Percentiles rank a stretch among this genome's conserved stretches.
phyloP scores from a whole-genome alignment of 2,888 invertebrate species.

The Nephrotoma appendiculata region DNA sequence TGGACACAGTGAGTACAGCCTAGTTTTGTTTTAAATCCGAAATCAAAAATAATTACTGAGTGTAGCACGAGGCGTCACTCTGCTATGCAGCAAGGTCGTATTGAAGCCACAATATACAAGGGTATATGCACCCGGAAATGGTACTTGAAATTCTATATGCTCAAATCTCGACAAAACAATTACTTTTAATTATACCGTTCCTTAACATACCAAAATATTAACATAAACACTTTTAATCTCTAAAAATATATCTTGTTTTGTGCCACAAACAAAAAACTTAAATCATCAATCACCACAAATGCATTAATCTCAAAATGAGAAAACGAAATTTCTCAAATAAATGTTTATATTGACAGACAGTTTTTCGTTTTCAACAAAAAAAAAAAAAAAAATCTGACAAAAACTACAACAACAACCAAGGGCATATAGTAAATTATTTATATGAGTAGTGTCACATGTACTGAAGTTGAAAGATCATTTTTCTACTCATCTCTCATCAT shows the following conservation, averaged over 20 bases:
- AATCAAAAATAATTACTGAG: too few species aligned
- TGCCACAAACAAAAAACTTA: not conserved
- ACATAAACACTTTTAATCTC: not conserved
- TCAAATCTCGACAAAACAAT: not conserved
- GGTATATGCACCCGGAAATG: too few species aligned
- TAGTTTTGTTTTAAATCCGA: too few species aligned
- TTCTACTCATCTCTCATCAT: slow-evolving; percentile 2
- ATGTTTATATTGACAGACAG: not conserved
- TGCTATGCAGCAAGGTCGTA: too few species aligned
- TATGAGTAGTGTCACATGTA: slow-evolving; percentile 1
- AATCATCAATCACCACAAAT: not conserved
- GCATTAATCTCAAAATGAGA: not conserved
- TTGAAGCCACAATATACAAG: too few species aligned
- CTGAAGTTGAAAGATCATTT: slow-evolving; percentile 1
- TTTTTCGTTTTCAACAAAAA: not conserved
- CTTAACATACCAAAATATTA: not conserved
- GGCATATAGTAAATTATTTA: not conserved
- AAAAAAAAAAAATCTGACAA: not conserved
- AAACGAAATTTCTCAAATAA: not conserved
- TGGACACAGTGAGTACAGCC: too few species aligned
- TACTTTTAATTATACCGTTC: not conserved
- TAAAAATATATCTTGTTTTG: not conserved
- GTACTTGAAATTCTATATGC: too few species aligned
- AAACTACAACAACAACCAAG: not conserved
- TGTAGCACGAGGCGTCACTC: too few species aligned